phyloP scores from a whole-genome alignment of 2,113 vertebrate species.

The Seriola dumerili region DNA sequence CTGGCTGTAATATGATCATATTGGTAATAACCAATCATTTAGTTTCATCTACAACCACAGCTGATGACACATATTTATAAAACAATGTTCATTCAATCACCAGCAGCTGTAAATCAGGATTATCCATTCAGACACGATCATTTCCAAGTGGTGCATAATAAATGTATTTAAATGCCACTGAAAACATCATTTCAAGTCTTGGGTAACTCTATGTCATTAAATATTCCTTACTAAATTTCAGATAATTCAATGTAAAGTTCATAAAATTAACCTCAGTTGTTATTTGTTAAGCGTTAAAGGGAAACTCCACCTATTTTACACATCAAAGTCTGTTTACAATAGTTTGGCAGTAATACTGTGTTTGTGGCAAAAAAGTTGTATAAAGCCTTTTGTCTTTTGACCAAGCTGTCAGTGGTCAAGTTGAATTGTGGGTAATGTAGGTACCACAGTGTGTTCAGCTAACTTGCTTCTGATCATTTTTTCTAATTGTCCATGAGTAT shows the following conservation, averaged over 20 bases:
- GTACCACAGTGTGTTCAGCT: no score
- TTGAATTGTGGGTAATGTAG: no score
- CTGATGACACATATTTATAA: not conserved
- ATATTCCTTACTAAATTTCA: not conserved
- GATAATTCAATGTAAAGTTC: not conserved
- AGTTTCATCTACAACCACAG: not conserved
- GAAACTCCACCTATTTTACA: not conserved
- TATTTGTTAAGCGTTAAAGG: not conserved
- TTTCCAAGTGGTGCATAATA: not conserved
- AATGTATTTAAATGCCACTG: not conserved
- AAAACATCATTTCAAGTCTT: no score
- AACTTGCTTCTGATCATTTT: no score
- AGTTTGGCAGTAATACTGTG: not conserved
- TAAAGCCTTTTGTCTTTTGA: not conserved
- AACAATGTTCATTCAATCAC: not conserved
- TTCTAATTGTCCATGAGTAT: no score
- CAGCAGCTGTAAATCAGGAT: not conserved
- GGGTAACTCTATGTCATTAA: not conserved
- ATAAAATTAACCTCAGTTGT: not conserved
- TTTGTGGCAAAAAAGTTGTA: no score
- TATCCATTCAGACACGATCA: not conserved
- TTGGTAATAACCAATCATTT: not conserved
- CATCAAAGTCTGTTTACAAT: not conserved
- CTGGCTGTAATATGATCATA: not conserved
- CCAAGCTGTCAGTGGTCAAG: not conserved